Conservation (phyloP, 2,113 vertebrate genomes). For the Peromyscus maniculatus region DNA sequence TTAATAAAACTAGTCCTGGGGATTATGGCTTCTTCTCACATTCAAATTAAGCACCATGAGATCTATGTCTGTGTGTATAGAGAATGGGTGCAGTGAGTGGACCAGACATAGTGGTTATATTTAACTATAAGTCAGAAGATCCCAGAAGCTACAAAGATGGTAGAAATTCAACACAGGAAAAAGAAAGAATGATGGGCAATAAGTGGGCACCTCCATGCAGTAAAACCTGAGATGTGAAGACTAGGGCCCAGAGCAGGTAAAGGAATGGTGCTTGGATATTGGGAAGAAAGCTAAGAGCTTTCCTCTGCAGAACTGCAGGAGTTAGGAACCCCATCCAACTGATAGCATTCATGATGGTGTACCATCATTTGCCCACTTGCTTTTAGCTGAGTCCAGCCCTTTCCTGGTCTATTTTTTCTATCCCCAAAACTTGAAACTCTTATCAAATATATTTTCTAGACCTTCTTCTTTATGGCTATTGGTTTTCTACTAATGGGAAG, state of each 20-base stretch:
- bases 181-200: background rate
- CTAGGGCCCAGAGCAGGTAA: background rate
- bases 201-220: background rate
- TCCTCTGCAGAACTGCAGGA: background rate
- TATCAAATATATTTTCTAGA: background rate
- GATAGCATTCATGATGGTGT: too few species aligned
- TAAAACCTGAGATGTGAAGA: background rate
- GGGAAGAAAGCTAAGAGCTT: background rate
- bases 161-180: background rate
- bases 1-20: background rate
- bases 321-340: background rate
- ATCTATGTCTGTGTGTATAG: background rate
- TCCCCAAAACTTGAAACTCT: background rate
- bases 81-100: accelerated
- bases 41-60: constrained; percentile 5
- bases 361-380: background rate
- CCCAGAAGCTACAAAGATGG: background rate
- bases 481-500: background rate
- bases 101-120: background rate
- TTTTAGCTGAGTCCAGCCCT: too few species aligned
- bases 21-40: background rate
- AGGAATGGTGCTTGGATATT: background rate
- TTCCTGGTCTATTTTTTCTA: background rate
- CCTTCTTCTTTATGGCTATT: background rate
- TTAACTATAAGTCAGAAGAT: background rate